Evolutionary conservation across 1,140 invertebrate species (phyloP).

Genomic region (Listronotus oregonensis): DNA sequence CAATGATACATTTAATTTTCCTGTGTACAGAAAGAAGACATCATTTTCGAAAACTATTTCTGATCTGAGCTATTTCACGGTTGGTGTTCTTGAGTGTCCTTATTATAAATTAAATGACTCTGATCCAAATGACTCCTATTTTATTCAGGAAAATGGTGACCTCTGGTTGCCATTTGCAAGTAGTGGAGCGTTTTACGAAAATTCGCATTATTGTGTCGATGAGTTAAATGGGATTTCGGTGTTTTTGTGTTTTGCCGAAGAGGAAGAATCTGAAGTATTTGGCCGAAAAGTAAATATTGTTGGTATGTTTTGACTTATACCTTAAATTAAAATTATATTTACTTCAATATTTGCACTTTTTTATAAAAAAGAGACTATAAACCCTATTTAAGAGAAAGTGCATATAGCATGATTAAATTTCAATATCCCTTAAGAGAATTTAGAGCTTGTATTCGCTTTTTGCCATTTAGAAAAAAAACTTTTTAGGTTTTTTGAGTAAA

Average conservation of each 20-base stretch:
- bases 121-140: constrained; percentile 21
- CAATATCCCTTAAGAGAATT: no score
- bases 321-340: no score
- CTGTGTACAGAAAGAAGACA: constrained; percentile 14
- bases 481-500: no score
- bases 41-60: constrained; percentile 2
- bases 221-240: constrained; percentile 16
- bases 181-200: constrained; percentile 7
- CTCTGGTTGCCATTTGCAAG: constrained; percentile 13
- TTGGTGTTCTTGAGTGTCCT: constrained; percentile 28
- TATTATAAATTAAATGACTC: constrained; percentile 18
- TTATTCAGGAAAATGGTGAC: constrained; percentile 27
- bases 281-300: constrained; percentile 6
- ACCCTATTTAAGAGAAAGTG: no score
- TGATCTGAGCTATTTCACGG: constrained; percentile 3
- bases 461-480: no score
- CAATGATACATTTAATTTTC: constrained; percentile 17
- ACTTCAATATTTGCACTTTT: no score
- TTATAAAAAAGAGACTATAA: no score
- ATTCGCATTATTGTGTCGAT: constrained; percentile 31
- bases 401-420: no score
- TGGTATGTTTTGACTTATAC: neutral
- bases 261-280: neutral
- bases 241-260: constrained; percentile 28
- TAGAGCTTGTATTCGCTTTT: no score